A percentile compares a stretch with the other conserved stretches of the same genome.
phyloP scores from a whole-genome alignment of 2,113 vertebrate species.

The Malurus melanocephalus region DNA sequence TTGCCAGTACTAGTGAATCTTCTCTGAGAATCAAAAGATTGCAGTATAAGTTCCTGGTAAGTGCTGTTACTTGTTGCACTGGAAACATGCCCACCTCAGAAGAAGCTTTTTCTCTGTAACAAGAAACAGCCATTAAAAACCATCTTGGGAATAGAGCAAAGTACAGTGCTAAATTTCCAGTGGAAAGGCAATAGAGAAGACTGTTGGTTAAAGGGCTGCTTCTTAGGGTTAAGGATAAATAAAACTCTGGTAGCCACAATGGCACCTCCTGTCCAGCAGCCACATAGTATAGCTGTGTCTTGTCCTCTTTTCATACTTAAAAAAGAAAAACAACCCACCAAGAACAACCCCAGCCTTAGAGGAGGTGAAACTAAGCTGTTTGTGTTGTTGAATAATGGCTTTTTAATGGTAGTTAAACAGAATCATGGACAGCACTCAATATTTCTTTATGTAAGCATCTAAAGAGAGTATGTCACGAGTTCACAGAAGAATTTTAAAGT shows the following conservation, averaged over 20 bases:
- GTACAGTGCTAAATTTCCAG: slow-evolving; percentile 56
- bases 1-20: slow-evolving; percentile 29
- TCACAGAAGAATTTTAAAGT: slow-evolving; percentile 2
- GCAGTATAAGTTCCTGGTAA: slow-evolving; percentile 40
- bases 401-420: slow-evolving; percentile 55
- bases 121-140: slow-evolving; percentile 58
- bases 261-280: slow-evolving; percentile 52
- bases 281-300: slow-evolving; percentile 56
- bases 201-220: slow-evolving; percentile 45
- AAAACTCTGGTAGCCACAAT: slow-evolving; percentile 60
- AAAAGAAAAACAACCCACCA: slow-evolving; percentile 36
- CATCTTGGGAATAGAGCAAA: slow-evolving; percentile 50
- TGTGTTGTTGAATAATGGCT: slow-evolving; percentile 51
- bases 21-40: slow-evolving; percentile 40
- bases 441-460: slow-evolving; percentile 32
- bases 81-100: slow-evolving; percentile 41
- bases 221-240: slow-evolving; percentile 56
- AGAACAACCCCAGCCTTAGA: slow-evolving; percentile 14
- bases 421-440: slow-evolving; percentile 37
- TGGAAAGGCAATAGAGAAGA: slow-evolving; percentile 49
- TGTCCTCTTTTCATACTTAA: slow-evolving; percentile 51
- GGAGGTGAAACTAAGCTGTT: slow-evolving; percentile 37
- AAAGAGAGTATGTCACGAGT: not conserved
- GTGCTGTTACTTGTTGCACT: slow-evolving; percentile 27
- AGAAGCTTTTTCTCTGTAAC: slow-evolving; percentile 49